Percentiles rank a stretch among this genome's conserved stretches.
These are phyloP conservation scores for Tenthredo distinguenda DNA, from an alignment of 2,888 invertebrate species.

Conservation along the genomic window DNA sequence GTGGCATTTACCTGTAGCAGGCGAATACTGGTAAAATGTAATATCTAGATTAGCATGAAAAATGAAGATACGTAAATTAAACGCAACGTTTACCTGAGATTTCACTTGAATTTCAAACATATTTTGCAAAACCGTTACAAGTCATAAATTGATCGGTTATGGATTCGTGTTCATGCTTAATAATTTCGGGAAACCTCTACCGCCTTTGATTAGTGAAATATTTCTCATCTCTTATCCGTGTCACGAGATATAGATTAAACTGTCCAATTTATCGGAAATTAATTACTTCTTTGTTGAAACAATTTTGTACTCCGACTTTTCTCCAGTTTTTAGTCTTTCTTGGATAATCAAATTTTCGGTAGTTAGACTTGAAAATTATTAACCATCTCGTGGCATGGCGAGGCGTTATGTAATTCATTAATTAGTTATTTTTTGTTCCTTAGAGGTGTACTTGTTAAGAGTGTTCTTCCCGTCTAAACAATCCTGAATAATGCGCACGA, in stretches of 20 bases:
- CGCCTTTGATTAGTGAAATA: background rate
- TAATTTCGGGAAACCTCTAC: background rate
- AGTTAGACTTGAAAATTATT: slow-evolving; percentile 5
- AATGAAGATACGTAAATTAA: background rate
- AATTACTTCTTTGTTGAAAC: background rate
- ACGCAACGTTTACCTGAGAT: background rate
- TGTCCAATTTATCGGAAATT: background rate
- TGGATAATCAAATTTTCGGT: background rate
- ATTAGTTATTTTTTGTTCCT: background rate
- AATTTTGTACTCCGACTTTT: background rate
- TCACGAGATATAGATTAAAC: background rate
- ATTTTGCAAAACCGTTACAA: background rate
- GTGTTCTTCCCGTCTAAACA: background rate
- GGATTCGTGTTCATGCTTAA: background rate
- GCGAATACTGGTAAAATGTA: background rate
- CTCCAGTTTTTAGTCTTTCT: background rate
- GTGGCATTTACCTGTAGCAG: background rate
- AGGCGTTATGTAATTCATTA: background rate
- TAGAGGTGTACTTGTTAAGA: background rate
- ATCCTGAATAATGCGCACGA: background rate
- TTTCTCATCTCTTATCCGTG: background rate
- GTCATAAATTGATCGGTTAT: background rate
- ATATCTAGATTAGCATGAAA: background rate
- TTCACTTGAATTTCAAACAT: background rate
- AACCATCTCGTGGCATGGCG: background rate